Evolutionary conservation across 2,888 invertebrate species (phyloP), one percentile per base, ranked within the genome.

Genomic region (Malacosoma neustria): DNA sequence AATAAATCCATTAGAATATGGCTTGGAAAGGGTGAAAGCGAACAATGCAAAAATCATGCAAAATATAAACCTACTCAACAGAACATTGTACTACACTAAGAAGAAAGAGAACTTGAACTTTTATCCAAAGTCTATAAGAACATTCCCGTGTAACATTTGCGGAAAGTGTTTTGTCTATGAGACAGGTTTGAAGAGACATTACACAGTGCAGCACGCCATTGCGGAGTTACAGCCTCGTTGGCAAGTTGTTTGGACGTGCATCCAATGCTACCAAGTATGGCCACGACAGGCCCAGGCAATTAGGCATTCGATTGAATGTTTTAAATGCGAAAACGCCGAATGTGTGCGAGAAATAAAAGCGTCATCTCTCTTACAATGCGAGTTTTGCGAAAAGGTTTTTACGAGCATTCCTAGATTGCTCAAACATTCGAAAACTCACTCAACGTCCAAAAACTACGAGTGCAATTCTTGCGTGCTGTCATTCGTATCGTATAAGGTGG

Each of bases 401-500:
- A 82, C 84, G 13, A 79, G 76, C 52, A 80, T 86, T 36, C 80
- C 82, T 7, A 66, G 76, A 57, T 46, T 87, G 14, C 46, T 85
- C 31, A 64, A 70, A 40, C 87, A 87, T 54, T 65, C 70, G 1
- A 82, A 76, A 53, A 52, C 55, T 29, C 92, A 92, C 69, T 88
- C 88, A 1, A 89, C 88, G n/a, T 86, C 87, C 47, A 88, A 87
- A 59, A 90, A 90, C 57, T 91, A 91, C 66, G 88, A 89, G 57
- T 92, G 92, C 59, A 81, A 81, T 39, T 87, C 88, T 44, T 87
- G 87, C 44, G 61, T 63, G 39, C 57, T 68, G 33, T 46, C 60
- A 30, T 87, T 87, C 51, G 38, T 52, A 9, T 79, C 76, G 13
- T 86, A 75, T 45, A 76, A 71, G 52, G 54, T 47, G 33, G 84